Evolutionary conservation across 2,888 invertebrate species (phyloP).

Genomic region (Cosmia trapezina): DNA sequence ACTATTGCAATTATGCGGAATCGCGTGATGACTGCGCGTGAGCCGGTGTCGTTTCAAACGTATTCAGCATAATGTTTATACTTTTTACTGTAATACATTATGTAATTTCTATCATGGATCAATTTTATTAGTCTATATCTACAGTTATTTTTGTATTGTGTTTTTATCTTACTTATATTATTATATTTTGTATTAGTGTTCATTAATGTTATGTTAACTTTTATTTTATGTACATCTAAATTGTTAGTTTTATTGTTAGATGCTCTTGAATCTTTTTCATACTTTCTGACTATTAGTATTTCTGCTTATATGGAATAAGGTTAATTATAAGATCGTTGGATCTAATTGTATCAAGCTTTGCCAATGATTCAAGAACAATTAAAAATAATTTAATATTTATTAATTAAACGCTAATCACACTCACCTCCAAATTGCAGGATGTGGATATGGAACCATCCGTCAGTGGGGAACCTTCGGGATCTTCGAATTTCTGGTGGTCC

Average conservation of each 20-base stretch:
- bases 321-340: background rate
- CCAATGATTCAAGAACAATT: conserved; percentile 53
- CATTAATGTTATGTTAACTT: conserved; percentile 18
- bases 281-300: background rate
- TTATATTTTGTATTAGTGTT: conserved; percentile 34
- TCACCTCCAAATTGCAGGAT: conserved; percentile 84
- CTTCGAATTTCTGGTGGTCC: conserved; percentile 70
- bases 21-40: conserved; percentile 60
- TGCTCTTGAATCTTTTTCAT: conserved; percentile 51
- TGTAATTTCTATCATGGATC: conserved; percentile 62
- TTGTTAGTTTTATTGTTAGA: conserved; percentile 39
- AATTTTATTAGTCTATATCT: conserved; percentile 57
- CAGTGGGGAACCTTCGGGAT: conserved; percentile 75
- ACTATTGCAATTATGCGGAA: conserved; percentile 60
- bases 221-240: conserved; percentile 62
- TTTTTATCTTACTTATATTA: conserved; percentile 22
- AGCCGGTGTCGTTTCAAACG: conserved; percentile 46
- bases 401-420: conserved; percentile 73
- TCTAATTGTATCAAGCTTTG: background rate
- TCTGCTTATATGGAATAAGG: background rate
- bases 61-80: conserved; percentile 63
- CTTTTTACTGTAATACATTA: conserved; percentile 61
- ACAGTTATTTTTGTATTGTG: conserved; percentile 53
- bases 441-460: conserved; percentile 80
- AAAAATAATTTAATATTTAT: conserved; percentile 47